These are phyloP conservation scores for Aplochiton taeniatus DNA, from an alignment of 2,797 vertebrate genomes.

Conservation along the genomic window DNA sequence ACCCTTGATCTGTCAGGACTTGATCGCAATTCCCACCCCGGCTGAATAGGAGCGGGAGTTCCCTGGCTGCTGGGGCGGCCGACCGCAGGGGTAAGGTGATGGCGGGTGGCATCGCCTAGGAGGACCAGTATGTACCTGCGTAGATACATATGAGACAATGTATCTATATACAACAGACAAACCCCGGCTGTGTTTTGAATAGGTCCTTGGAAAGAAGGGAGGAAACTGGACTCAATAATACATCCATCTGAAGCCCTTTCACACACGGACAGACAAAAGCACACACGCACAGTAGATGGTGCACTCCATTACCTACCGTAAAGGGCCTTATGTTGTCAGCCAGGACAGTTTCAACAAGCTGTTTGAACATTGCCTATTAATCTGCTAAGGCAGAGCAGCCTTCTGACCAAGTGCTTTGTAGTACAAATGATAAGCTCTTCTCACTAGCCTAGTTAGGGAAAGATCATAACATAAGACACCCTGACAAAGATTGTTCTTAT, in stretches of 20 bases:
- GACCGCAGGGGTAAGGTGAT: no score
- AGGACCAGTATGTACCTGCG: no score
- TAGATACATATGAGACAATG: no score
- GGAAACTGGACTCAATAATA: conserved; percentile 54
- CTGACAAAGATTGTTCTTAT: no score
- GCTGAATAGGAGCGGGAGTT: no score
- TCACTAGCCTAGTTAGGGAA: no score
- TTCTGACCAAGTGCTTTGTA: conserved; percentile 27
- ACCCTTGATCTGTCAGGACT: no score
- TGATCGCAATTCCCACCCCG: no score
- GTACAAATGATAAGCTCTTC: not conserved
- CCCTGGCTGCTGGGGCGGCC: no score
- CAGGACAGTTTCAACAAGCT: conserved; percentile 47
- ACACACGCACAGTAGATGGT: conserved; percentile 5
- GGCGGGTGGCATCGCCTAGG: no score
- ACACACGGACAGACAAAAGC: conserved; percentile 1
- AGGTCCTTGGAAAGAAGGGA: conserved; percentile 21
- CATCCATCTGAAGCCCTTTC: conserved; percentile 38
- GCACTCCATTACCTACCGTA: conserved; percentile 21
- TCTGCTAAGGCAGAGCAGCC: conserved; percentile 40
- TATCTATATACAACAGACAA: no score
- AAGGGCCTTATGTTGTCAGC: conserved; percentile 39
- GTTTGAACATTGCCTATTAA: conserved; percentile 32
- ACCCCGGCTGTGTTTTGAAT: not conserved
- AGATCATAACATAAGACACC: no score